Base-by-base conservation (phyloP, 1,140 invertebrate species). In the Cydia strobilella region DNA sequence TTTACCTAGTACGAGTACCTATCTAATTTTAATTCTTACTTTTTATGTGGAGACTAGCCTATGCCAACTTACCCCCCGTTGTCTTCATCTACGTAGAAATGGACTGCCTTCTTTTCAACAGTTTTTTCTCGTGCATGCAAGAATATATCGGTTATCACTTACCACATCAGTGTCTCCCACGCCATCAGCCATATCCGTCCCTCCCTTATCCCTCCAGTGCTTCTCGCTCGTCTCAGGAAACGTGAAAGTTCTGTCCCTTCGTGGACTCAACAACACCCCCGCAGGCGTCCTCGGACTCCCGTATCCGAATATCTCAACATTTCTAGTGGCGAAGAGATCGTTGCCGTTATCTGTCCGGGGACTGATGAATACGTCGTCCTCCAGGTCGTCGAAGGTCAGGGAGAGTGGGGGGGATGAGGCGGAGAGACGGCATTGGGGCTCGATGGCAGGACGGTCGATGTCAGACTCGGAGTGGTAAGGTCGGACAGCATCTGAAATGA, bases 171-270 rank as follows among this genome's bases (percentile, higher is more conserved):
- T 72, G 69, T 86, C 86, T 20, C 71, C 76, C 12, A 86, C 79
- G 2, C 86, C 89, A 75, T 92, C 89, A 76, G 86, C 86, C 0
- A 90, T 86, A 71, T 89, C 90, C 75, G 90, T 93, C 76, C 90
- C 90, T 0, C 90, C 90, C 82, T 93, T 93, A 72, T 93, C 90
- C 72, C 89, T 74, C 89, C 90, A 91, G 74, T 91, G 89, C 72
- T 91, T 92, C 76, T 90, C 88, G 66, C 86, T 90, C 2, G 85
- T 90, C 48, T 86, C 82, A 0, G 89, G 87, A 76, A 93, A 93
- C 5, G 84, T 91, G 69, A 93, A 92, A 3, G 82, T 80, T 25
- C 87, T 82, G 73, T 92, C 90, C 27, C 90, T 78, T 12, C 90
- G 77, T 2, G 89, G 90, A 80, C 89, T 93, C 51, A 93, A 74